phyloP scores from a whole-genome alignment of 2,113 vertebrate genomes.

The Corapipo altera region DNA sequence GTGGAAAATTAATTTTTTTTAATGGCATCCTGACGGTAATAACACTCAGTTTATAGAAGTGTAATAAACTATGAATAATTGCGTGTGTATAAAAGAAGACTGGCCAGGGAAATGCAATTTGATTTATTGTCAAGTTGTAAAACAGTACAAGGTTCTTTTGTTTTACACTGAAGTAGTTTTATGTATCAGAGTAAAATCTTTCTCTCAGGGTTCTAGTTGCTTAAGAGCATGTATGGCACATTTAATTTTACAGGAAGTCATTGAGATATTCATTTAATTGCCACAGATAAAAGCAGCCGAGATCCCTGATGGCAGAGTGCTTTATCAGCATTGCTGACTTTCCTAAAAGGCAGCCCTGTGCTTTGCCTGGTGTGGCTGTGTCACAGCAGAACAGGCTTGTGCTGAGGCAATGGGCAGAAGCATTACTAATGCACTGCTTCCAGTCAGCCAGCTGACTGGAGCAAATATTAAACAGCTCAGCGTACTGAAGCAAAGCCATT shows the following conservation, averaged over 20 bases:
- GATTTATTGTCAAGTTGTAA: neutral
- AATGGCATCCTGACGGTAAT: neutral
- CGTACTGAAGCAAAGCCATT: neutral
- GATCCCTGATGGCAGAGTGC: neutral
- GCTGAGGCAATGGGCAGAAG: neutral
- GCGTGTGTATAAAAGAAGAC: neutral
- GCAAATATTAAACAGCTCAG: slow-evolving; percentile 20
- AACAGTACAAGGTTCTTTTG: neutral
- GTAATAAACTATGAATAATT: slow-evolving; percentile 25
- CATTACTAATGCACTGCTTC: neutral
- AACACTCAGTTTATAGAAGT: neutral
- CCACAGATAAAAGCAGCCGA: neutral
- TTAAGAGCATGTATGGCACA: neutral
- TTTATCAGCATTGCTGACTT: slow-evolving; percentile 16
- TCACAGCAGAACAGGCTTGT: neutral
- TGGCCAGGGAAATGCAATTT: neutral
- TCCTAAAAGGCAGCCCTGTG: neutral
- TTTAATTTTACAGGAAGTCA: slow-evolving; percentile 19
- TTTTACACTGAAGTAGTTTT: neutral
- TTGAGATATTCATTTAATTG: slow-evolving; percentile 15
- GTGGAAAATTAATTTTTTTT: neutral
- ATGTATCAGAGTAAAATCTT: neutral
- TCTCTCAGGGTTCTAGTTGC: neutral
- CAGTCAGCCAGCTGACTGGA: slow-evolving; percentile 21
- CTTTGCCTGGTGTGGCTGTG: neutral